Percentiles rank a stretch among this genome's conserved stretches.
These are phyloP conservation scores for Odontamblyopus rebecca DNA, from an alignment of 2,797 vertebrate species.

Conservation along the genomic window DNA sequence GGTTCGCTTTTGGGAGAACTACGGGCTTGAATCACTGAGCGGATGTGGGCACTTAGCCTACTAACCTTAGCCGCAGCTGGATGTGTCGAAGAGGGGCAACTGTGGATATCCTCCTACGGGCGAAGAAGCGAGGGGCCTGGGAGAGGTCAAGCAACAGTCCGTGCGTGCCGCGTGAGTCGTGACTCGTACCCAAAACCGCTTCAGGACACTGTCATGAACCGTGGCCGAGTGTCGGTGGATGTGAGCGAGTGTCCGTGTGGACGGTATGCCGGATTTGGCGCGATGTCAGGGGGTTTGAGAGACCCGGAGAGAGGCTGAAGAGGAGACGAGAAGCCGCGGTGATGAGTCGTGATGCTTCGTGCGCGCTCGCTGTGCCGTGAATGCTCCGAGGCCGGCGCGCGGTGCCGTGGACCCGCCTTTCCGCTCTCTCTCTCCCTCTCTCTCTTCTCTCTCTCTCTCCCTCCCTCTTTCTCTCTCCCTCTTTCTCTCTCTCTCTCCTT, in stretches of 20 bases:
- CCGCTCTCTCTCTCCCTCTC: slow-evolving; percentile 35
- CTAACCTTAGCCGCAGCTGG: slow-evolving; percentile 60
- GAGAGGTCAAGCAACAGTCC: slow-evolving; percentile 10
- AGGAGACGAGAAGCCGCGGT: neutral
- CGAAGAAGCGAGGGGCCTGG: slow-evolving; percentile 4
- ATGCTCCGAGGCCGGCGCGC: slow-evolving; percentile 51
- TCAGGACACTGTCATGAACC: neutral
- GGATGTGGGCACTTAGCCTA: slow-evolving; percentile 16
- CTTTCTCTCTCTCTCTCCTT: neutral
- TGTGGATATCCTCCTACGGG: slow-evolving; percentile 27
- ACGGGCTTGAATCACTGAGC: neutral
- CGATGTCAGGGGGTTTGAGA: slow-evolving; percentile 27
- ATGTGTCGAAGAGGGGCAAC: slow-evolving; percentile 46
- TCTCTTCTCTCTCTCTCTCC: slow-evolving; percentile 14
- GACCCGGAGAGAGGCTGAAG: neutral
- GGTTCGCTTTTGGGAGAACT: too few relatives aligned
- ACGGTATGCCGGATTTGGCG: slow-evolving; percentile 13
- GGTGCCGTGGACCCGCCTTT: slow-evolving; percentile 70
- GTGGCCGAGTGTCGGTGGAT: slow-evolving; percentile 3
- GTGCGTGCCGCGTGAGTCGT: too few relatives aligned
- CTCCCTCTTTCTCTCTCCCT: neutral
- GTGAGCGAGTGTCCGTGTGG: slow-evolving; percentile 15
- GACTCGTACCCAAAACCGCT: slow-evolving; percentile 4
- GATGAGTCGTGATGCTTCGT: slow-evolving; percentile 29
- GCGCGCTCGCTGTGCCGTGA: slow-evolving; percentile 27